Evolutionary conservation across 64 coral and sea anemone species (phyloP).

Genomic region (Montipora foliosa): DNA sequence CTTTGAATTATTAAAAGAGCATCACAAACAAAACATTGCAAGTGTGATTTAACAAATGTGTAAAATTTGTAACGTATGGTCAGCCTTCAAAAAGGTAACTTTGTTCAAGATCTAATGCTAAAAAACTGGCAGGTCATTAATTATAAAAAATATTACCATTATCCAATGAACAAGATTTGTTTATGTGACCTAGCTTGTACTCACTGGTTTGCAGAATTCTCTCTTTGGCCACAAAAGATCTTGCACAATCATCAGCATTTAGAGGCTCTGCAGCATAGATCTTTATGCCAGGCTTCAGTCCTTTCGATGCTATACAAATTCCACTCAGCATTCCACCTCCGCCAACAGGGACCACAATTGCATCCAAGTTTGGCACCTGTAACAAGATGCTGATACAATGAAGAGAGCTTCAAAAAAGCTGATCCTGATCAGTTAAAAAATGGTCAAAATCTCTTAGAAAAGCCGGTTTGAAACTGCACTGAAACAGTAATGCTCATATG

Average conservation of each 20-base stretch:
- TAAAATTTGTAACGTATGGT: too few relatives aligned
- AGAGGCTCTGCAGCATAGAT: constrained; percentile 95
- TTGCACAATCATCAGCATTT: constrained; percentile 96
- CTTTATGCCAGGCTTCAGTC: constrained; percentile 88
- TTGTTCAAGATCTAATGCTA: too few relatives aligned
- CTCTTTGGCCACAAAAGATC: constrained; percentile 90
- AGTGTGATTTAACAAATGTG: too few relatives aligned
- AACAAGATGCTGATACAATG: not conserved
- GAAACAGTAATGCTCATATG: too few relatives aligned
- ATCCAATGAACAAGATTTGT: too few relatives aligned
- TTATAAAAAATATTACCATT: too few relatives aligned
- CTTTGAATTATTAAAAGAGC: not conserved
- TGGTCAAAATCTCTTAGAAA: too few relatives aligned
- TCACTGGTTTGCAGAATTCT: constrained; percentile 86
- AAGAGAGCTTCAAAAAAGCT: not conserved
- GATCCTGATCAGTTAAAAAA: not conserved
- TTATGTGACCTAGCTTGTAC: not conserved
- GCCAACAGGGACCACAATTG: constrained; percentile 92
- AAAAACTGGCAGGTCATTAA: too few relatives aligned
- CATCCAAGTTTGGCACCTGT: constrained; percentile 93
- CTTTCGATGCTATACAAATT: constrained; percentile 87
- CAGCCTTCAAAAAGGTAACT: too few relatives aligned
- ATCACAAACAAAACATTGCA: not conserved
- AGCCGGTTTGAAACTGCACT: too few relatives aligned
- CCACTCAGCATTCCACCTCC: constrained; percentile 96